Conservation (phyloP, 2,888 invertebrate genomes). For the Clusia tigrina region DNA sequence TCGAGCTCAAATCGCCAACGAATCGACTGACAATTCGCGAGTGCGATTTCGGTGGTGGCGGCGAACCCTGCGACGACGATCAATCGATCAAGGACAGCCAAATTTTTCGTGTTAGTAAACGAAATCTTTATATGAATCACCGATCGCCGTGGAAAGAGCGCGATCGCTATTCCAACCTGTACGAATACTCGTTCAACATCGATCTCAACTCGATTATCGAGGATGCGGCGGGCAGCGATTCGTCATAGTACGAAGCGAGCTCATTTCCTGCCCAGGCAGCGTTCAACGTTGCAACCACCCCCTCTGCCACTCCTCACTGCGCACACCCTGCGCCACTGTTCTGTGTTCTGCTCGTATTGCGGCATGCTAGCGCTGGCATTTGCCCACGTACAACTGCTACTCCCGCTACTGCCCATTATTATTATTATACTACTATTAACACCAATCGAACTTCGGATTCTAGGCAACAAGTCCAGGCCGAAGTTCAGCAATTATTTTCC, state of each 20-base stretch:
- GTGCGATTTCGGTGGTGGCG: slow-evolving; percentile 65
- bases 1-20: slow-evolving; percentile 63
- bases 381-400: neutral
- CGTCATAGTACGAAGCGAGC: slow-evolving; percentile 64
- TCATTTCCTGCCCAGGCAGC: slow-evolving; percentile 42
- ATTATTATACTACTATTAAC: no score
- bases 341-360: neutral
- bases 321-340: slow-evolving; percentile 16
- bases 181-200: slow-evolving; percentile 65
- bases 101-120: slow-evolving; percentile 65
- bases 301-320: slow-evolving; percentile 15
- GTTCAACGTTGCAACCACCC: slow-evolving; percentile 1
- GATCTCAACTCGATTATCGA: slow-evolving; percentile 65
- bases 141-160: slow-evolving; percentile 64
- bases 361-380: neutral
- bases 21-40: slow-evolving; percentile 63
- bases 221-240: slow-evolving; percentile 64
- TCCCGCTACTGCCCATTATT: neutral
- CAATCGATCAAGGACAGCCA: slow-evolving; percentile 65
- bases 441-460: no score
- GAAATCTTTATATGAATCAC: slow-evolving; percentile 65
- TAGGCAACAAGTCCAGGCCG: no score
- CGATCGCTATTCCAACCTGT: slow-evolving; percentile 64
- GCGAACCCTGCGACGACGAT: slow-evolving; percentile 64
- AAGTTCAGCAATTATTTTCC: neutral